Evolutionary conservation across 2,113 vertebrate species (phyloP).

Genomic region (Laterallus jamaicensis): DNA sequence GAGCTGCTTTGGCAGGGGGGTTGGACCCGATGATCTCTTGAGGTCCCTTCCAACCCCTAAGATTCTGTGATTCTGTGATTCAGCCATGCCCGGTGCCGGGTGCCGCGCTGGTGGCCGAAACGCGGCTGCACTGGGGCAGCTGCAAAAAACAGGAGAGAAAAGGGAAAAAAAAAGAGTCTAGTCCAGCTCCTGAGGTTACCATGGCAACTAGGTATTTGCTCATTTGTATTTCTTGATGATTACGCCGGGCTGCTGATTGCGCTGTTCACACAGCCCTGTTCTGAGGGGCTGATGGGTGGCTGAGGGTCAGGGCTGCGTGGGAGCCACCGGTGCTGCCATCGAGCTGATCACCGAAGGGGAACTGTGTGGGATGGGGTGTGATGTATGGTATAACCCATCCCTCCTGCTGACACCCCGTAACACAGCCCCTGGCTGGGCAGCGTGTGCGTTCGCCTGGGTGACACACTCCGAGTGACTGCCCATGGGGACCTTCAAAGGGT

Average conservation of each 20-base stretch:
- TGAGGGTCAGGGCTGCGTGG: neutral
- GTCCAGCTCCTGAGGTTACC: neutral
- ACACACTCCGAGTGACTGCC: rapidly evolving
- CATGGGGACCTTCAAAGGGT: rapidly evolving
- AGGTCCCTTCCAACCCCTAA: no score
- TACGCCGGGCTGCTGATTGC: slow-evolving; percentile 25
- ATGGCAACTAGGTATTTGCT: slow-evolving; percentile 29
- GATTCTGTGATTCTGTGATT: no score
- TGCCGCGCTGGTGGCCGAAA: rapidly evolving
- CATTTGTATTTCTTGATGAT: slow-evolving; percentile 55
- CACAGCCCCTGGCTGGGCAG: neutral
- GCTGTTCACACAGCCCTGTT: slow-evolving; percentile 5
- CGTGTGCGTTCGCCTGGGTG: neutral
- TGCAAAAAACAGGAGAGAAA: neutral
- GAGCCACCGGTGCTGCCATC: neutral
- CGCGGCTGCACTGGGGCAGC: neutral
- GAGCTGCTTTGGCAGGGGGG: no score
- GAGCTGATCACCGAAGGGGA: neutral
- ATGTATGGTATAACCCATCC: neutral
- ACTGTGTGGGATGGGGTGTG: neutral
- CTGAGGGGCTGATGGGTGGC: neutral
- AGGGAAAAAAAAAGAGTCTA: neutral
- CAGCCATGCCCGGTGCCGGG: neutral
- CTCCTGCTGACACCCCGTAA: neutral
- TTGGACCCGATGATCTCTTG: no score